Percentiles rank a stretch among this genome's conserved stretches.
phyloP scores from a whole-genome alignment of 1,140 invertebrate species.

The Lasaia peninsularis region DNA sequence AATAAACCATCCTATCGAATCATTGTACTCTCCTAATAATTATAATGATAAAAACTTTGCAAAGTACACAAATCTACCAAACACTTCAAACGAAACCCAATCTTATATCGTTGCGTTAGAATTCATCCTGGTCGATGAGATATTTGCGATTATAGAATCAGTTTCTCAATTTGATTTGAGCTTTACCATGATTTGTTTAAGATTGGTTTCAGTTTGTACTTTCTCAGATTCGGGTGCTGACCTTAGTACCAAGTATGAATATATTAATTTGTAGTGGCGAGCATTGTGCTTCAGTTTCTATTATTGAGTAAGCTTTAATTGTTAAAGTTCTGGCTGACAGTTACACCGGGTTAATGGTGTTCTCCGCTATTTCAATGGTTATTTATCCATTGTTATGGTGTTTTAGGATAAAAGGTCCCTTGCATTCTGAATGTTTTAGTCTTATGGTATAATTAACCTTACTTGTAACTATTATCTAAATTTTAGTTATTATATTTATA shows the following conservation, averaged over 20 bases:
- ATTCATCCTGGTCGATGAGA: background rate
- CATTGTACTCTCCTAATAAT: slow-evolving; percentile 34
- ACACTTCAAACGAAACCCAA: slow-evolving; percentile 18
- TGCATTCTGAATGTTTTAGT: background rate
- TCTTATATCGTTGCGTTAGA: slow-evolving; percentile 7
- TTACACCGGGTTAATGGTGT: slow-evolving; percentile 58
- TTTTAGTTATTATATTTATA: too few species aligned
- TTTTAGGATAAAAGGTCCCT: slow-evolving; percentile 51
- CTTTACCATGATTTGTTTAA: slow-evolving; percentile 12
- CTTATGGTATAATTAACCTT: slow-evolving; percentile 16
- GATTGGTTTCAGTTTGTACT: slow-evolving; percentile 26
- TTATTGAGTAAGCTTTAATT: slow-evolving; percentile 58
- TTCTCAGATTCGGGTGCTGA: slow-evolving; percentile 43
- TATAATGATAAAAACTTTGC: slow-evolving; percentile 33
- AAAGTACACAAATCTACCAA: slow-evolving; percentile 19
- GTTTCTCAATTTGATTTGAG: slow-evolving; percentile 8
- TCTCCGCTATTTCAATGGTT: slow-evolving; percentile 48
- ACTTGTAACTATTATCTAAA: background rate
- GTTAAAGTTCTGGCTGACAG: slow-evolving; percentile 55
- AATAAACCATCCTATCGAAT: slow-evolving; percentile 46
- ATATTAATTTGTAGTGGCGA: slow-evolving; percentile 64
- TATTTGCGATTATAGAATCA: background rate
- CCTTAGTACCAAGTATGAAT: slow-evolving; percentile 49
- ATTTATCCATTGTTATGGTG: slow-evolving; percentile 49
- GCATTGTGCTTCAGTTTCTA: slow-evolving; percentile 62